Evolutionary conservation across 2,888 invertebrate genomes (phyloP), one percentile per base, ranked within the genome.

Genomic region (Dastarcus helophoroides): DNA sequence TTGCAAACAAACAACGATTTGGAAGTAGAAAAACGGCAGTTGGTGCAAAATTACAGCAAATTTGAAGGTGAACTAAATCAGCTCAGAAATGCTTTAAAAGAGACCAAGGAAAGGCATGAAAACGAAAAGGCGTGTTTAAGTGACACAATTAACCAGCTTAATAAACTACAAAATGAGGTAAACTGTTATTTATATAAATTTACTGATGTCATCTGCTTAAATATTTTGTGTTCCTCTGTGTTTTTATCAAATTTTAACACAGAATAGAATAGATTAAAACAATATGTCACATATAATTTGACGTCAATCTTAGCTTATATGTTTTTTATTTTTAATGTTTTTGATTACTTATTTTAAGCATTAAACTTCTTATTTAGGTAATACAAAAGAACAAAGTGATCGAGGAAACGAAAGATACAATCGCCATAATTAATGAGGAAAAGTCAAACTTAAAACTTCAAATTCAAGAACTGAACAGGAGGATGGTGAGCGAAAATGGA

Each of bases 391-490:
- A 49, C 3, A 43, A 41, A 31, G 37, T 43, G 27, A 32, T 50
- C 2, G 41, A 47, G 25, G 43, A 48, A 30, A 42, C 37, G 4
- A 47, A 47, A 31, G 30, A 37, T 5, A 44, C 41, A 25, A 37
- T 51, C 4, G 31, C 28, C 3, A 47, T 45, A 17, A 41, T 47
- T 21, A 43, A 42, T 17, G 32, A 42, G 3, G 53, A 57, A 40
- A 54, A 53, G 26, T 38, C 43, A 10, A 32, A 42, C 2, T 38
- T 58, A 2, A 41, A 42, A 19, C 43, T 41, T 30, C 53, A 58
- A 41, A 30, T 57, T 2, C 46, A 48, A n/a, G 45, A 48, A 11
- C 35, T 58, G 26, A 48, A 50, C 25, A 47, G 49, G n/a, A n/a
- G n/a, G 23, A 38, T 54, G 5, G 27, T 57, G 6, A 37, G 40